These are phyloP conservation scores for Oreonectes daqikongensis DNA, from an alignment of 2,797 vertebrate species.

Conservation along the genomic window DNA sequence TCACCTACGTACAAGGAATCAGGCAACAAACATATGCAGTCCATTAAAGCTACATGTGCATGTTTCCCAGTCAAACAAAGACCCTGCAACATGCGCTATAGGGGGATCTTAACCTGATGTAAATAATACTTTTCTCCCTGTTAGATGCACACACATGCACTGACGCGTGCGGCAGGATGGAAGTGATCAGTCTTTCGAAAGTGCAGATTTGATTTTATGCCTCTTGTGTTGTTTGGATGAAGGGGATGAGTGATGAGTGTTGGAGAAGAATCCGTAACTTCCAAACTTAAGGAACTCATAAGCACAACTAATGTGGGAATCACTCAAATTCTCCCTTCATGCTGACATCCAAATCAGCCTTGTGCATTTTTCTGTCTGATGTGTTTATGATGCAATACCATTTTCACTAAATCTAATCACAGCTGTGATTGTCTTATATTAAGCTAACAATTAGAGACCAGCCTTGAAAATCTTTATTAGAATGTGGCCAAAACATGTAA, in stretches of 20 bases:
- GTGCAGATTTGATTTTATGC: slow-evolving; percentile 56
- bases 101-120: slow-evolving; percentile 59
- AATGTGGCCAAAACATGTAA: too few relatives aligned
- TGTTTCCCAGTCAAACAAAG: slow-evolving; percentile 52
- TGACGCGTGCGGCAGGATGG: slow-evolving; percentile 53
- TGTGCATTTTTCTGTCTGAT: slow-evolving; percentile 55
- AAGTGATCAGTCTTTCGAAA: slow-evolving; percentile 64
- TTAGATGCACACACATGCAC: slow-evolving; percentile 51
- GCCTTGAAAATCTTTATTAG: slow-evolving; percentile 33
- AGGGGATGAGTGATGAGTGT: slow-evolving; percentile 61
- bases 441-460: slow-evolving; percentile 55
- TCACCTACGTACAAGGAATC: slow-evolving; percentile 62
- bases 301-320: slow-evolving; percentile 60
- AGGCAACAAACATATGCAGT: slow-evolving; percentile 38
- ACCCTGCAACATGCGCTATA: slow-evolving; percentile 66
- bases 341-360: slow-evolving; percentile 55
- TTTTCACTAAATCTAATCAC: slow-evolving; percentile 57
- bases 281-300: slow-evolving; percentile 64
- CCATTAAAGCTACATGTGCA: slow-evolving; percentile 42
- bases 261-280: slow-evolving; percentile 54
- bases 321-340: slow-evolving; percentile 49
- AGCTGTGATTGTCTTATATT: slow-evolving; percentile 51
- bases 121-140: slow-evolving; percentile 67
- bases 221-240: slow-evolving; percentile 59
- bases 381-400: slow-evolving; percentile 52